phyloP scores from a whole-genome alignment of 2,113 vertebrate species.

The Dunckerocampus dactyliophorus region DNA sequence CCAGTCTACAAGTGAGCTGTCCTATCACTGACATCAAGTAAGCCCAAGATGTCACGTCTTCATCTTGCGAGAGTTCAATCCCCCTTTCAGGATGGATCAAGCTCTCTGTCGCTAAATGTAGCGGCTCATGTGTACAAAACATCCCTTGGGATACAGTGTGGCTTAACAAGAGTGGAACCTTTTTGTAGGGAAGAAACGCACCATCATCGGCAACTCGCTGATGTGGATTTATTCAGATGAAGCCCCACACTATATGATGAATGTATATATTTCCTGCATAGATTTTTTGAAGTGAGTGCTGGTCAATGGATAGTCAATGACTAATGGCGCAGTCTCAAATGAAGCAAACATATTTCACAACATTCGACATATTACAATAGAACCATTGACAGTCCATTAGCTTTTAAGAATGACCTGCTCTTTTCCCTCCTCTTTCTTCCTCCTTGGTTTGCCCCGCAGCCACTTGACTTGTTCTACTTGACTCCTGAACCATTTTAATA shows the following conservation, averaged over 20 bases:
- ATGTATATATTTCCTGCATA: not conserved
- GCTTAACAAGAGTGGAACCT: conserved; percentile 19
- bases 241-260: not conserved
- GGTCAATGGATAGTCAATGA: conserved; percentile 16
- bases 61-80: conserved; percentile 68
- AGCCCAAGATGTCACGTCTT: conserved; percentile 69
- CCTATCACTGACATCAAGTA: conserved; percentile 66
- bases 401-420: conserved; percentile 61
- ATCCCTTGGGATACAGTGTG: conserved; percentile 24
- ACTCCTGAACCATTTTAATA: conserved; percentile 72
- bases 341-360: conserved; percentile 50
- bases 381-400: conserved; percentile 64
- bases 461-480: conserved; percentile 70
- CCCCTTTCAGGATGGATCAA: conserved; percentile 62
- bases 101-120: conserved; percentile 46
- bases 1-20: conserved; percentile 72
- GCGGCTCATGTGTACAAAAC: conserved; percentile 17
- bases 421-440: conserved; percentile 39
- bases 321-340: conserved; percentile 30
- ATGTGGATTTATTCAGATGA: not conserved
- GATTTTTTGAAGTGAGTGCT: conserved; percentile 6
- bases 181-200: not conserved
- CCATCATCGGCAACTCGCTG: not conserved
- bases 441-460: conserved; percentile 61
- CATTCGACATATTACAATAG: conserved; percentile 51